Conservation (phyloP, 2,888 invertebrate genomes). For the Nezara viridula region DNA sequence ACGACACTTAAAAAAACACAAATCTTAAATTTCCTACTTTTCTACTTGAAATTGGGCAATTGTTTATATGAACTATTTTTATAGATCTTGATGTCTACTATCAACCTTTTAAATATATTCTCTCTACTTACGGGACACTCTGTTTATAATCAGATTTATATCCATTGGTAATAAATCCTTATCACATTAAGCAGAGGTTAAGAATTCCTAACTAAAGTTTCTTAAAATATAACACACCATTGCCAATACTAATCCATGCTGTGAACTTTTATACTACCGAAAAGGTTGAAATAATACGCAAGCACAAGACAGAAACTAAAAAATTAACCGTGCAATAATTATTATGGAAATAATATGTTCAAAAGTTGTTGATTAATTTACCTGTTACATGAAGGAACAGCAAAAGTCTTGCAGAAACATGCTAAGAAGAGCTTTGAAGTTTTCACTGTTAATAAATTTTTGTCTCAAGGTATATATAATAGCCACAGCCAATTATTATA, state of each 20-base stretch:
- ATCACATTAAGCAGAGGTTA: neutral
- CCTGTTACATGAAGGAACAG: slow-evolving; percentile 36
- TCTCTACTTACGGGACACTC: too few relatives aligned
- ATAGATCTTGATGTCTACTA: too few relatives aligned
- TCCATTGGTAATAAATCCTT: too few relatives aligned
- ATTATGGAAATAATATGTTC: slow-evolving; percentile 18
- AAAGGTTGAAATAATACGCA: neutral
- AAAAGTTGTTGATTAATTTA: slow-evolving; percentile 19
- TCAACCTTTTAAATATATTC: too few relatives aligned
- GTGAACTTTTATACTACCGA: neutral
- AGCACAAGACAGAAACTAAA: slow-evolving; percentile 20
- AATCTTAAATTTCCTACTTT: too few relatives aligned
- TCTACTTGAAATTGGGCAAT: too few relatives aligned
- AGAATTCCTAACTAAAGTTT: neutral
- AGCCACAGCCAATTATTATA: neutral
- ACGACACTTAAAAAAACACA: too few relatives aligned
- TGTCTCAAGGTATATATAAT: slow-evolving; percentile 32
- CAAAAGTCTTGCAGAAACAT: slow-evolving; percentile 37
- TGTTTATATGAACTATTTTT: too few relatives aligned
- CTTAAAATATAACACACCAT: slow-evolving; percentile 11
- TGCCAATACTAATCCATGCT: neutral
- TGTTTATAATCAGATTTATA: too few relatives aligned
- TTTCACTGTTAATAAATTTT: slow-evolving; percentile 33
- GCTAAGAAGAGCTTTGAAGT: slow-evolving; percentile 35
- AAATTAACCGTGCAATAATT: slow-evolving; percentile 5